Percentiles rank a stretch among this genome's conserved stretches.
Conservation (phyloP, 2,888 invertebrate species). For the Andrena flavipes region DNA sequence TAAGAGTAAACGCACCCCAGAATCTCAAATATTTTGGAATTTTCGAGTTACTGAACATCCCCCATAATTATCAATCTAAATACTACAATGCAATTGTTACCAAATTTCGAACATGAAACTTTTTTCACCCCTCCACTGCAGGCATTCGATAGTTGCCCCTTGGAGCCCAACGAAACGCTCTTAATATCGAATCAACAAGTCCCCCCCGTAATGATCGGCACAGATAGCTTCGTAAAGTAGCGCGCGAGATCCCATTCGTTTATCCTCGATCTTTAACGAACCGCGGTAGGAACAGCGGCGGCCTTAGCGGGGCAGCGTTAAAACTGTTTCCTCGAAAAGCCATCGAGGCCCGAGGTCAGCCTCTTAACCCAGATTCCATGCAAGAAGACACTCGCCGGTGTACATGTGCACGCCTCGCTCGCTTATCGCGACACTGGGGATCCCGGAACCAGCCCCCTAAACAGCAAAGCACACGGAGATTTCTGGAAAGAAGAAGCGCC, state of each 20-base stretch:
- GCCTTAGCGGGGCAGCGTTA: constrained; percentile 42
- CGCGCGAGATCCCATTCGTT: constrained; percentile 4
- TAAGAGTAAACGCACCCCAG: too few relatives aligned
- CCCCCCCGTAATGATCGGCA: neutral
- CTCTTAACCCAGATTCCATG: constrained; percentile 71
- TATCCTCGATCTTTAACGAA: constrained; percentile 25
- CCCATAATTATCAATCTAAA: too few relatives aligned
- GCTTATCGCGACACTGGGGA: constrained; percentile 29
- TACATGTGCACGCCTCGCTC: constrained; percentile 21
- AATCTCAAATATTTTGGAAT: too few relatives aligned
- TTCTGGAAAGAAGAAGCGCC: constrained; percentile 16
- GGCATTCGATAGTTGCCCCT: too few relatives aligned
- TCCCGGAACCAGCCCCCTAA: constrained; percentile 7
- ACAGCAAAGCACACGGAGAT: constrained; percentile 25
- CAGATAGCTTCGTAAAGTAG: too few relatives aligned
- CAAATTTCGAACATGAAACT: too few relatives aligned
- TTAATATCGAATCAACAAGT: constrained; percentile 8
- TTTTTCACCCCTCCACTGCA: too few relatives aligned
- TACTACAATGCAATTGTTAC: too few relatives aligned
- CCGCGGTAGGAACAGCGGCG: constrained; percentile 14
- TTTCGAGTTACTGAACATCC: too few relatives aligned
- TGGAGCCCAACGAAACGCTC: too few relatives aligned
- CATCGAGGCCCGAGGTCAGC: constrained; percentile 68
- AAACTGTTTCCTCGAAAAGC: constrained; percentile 68
- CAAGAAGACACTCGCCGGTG: constrained; percentile 50